Evolutionary conservation across 2,888 invertebrate species (phyloP).

Genomic region (Lycophotia porphyrea): DNA sequence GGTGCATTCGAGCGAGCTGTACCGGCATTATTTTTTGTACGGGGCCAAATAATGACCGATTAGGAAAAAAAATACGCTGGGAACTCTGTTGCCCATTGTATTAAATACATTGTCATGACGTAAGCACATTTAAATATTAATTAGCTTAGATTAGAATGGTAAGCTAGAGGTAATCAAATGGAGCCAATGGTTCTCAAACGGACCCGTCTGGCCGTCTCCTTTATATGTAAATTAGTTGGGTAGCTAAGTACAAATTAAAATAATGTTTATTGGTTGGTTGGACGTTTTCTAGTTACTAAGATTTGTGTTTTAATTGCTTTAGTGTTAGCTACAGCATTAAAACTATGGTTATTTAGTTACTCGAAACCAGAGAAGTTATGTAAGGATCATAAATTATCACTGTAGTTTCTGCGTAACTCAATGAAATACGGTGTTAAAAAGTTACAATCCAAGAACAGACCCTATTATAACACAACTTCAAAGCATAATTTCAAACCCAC

Average conservation of each 20-base stretch:
- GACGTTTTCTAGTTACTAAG: conserved; percentile 12
- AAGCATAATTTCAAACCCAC: conserved; percentile 10
- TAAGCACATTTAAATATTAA: conserved; percentile 85
- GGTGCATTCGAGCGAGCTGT: conserved; percentile 80
- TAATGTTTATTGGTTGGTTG: conserved; percentile 42
- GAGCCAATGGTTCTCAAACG: conserved; percentile 54
- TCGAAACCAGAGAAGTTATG: too few species aligned
- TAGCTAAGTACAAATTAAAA: conserved; percentile 45
- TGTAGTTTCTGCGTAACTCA: neutral
- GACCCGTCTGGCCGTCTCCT: conserved; percentile 49
- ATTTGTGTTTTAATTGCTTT: conserved; percentile 34
- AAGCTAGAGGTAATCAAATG: conserved; percentile 63
- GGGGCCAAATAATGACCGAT: conserved; percentile 85
- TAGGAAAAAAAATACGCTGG: conserved; percentile 81
- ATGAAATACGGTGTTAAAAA: neutral
- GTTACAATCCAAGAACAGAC: neutral
- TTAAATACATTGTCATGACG: conserved; percentile 85
- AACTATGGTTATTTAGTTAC: neutral
- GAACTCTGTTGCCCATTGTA: conserved; percentile 79
- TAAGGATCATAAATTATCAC: neutral
- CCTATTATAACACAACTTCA: neutral
- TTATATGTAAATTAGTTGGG: conserved; percentile 57
- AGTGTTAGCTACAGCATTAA: neutral
- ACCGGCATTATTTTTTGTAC: conserved; percentile 79
- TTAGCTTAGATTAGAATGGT: conserved; percentile 78